Evolutionary conservation across 2,113 vertebrate species (phyloP).

Genomic region (Semnornis frantzii): DNA sequence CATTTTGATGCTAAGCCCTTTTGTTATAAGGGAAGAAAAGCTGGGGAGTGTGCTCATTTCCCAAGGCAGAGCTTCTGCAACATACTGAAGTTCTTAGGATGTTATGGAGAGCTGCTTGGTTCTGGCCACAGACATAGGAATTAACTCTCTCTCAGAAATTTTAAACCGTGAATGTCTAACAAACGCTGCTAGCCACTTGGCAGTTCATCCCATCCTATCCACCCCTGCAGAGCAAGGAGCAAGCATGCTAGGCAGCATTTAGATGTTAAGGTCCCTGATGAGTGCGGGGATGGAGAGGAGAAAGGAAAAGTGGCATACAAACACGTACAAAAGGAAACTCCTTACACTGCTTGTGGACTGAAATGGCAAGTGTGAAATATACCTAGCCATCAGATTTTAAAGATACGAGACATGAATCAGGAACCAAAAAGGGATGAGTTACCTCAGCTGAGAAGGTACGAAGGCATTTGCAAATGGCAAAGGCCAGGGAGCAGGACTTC

Average conservation of each 20-base stretch:
- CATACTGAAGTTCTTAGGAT: background rate
- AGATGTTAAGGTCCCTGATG: background rate
- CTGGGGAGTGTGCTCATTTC: background rate
- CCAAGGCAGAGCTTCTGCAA: background rate
- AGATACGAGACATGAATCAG: background rate
- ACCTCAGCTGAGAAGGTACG: background rate
- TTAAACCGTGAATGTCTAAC: background rate
- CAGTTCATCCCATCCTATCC: background rate
- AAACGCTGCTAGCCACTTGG: background rate
- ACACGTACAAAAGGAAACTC: background rate
- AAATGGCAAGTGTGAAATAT: background rate
- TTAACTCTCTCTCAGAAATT: background rate
- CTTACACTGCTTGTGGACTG: background rate
- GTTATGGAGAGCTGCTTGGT: background rate
- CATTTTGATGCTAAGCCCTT: background rate
- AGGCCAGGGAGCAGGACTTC: slow-evolving; percentile 12
- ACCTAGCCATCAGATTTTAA: background rate
- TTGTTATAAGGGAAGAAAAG: background rate
- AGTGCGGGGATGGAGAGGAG: background rate
- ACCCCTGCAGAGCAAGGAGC: background rate
- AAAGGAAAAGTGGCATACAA: background rate
- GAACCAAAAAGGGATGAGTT: background rate
- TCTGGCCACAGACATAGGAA: background rate
- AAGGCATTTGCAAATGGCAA: slow-evolving; percentile 31
- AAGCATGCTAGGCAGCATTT: background rate